Evolutionary conservation across 2,113 vertebrate species (phyloP), one percentile per base, ranked within the genome.

Genomic region (Corythoichthys intestinalis): DNA sequence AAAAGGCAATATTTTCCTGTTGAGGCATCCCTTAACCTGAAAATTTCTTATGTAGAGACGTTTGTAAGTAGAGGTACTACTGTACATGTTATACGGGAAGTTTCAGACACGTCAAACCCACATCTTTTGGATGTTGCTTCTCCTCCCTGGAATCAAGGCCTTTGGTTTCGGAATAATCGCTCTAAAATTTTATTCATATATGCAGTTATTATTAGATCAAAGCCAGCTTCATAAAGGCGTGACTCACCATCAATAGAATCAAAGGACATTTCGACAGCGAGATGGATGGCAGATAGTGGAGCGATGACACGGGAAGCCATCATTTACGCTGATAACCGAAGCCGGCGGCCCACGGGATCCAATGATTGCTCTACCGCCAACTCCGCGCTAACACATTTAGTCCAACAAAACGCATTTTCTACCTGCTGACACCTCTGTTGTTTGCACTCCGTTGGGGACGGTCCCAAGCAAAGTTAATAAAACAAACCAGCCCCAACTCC

Each of bases 401-500:
- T 82, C 80, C 63, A 65, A 83, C 76, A 81, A 83, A 85, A 84
- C 83, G 81, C 81, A 80, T 87, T 89, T 82, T 81, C 66, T 74
- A 83, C 83, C 80, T 87, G 87, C 86, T 89, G 86, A 89, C 84
- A 72, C 83, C 70, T 86, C 76, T 79, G 87, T 86, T 86, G 82
- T 88, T 84, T 76, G 81, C 1, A 74, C 60, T 83, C 81, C 79
- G 48, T 44, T 10, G 87, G 44, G 84, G 85, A 89, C 75, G 20
- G 71, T 76, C 85, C 76, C 73, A 73, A 56, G 78, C 70, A 87
- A 88, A 87, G 84, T 85, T 85, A 87, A 88, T 89, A 88, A 88
- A 63, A 86, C 79, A 78, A 81, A 65, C 72, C 71, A 61, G 64
- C 73, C 41, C 70, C 69, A 59, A 78, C 77, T 83, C 78, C 65